These are phyloP conservation scores for Diadophis punctatus DNA, from an alignment of 2,113 vertebrate species.

Conservation along the genomic window DNA sequence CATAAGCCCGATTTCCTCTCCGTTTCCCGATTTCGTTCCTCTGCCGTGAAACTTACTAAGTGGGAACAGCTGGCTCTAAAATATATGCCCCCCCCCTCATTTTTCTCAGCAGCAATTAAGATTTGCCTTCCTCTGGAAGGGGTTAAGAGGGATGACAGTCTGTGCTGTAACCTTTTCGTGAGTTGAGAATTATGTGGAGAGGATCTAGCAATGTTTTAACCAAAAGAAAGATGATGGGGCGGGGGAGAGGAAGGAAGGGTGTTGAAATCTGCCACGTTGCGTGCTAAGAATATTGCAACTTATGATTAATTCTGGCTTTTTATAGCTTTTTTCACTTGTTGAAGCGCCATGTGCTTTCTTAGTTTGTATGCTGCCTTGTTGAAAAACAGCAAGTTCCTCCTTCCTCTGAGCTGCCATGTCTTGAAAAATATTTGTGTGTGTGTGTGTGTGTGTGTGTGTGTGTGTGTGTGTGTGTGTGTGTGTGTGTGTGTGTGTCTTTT, in stretches of 20 bases:
- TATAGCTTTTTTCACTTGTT: constrained; percentile 6
- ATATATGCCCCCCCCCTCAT: neutral
- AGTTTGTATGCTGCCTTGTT: constrained; percentile 7
- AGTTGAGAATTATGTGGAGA: constrained; percentile 38
- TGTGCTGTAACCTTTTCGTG: constrained; percentile 30
- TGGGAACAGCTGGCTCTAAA: neutral
- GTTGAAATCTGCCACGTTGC: neutral
- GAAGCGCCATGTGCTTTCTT: constrained; percentile 14
- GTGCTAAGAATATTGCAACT: constrained; percentile 21
- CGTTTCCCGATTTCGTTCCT: neutral
- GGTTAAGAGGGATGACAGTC: neutral
- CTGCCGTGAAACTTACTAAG: neutral
- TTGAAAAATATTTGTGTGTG: neutral
- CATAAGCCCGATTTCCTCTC: neutral
- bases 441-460: neutral
- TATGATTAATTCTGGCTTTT: constrained; percentile 41
- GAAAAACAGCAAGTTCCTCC: constrained; percentile 50
- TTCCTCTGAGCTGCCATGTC: neutral
- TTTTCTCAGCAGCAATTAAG: constrained; percentile 8
- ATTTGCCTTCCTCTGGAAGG: neutral
- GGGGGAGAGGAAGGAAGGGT: constrained; percentile 3
- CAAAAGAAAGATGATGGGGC: fast-evolving
- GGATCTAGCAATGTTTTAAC: constrained; percentile 28
- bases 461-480: neutral
- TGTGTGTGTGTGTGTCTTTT: neutral